Percentiles rank a stretch among this genome's conserved stretches.
These are phyloP conservation scores for Aphelinus certus DNA, from an alignment of 1,140 invertebrate genomes.

Conservation along the genomic window DNA sequence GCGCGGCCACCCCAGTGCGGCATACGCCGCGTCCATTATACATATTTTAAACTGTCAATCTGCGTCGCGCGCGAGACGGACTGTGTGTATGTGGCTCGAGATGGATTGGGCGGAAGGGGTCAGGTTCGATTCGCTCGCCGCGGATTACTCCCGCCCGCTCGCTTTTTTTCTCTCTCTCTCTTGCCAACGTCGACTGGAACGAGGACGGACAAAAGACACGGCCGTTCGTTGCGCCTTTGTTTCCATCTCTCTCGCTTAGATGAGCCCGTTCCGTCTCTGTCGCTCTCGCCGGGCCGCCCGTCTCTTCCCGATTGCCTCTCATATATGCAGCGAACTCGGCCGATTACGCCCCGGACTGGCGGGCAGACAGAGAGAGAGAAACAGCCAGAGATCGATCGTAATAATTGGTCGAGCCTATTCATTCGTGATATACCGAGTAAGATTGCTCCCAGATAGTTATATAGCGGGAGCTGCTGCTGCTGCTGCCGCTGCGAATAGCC, in stretches of 20 bases:
- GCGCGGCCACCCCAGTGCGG: constrained; percentile 32
- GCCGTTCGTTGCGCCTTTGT: constrained; percentile 1
- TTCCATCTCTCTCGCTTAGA: constrained; percentile 3
- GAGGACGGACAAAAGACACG: constrained; percentile 48
- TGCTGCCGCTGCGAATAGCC: not conserved
- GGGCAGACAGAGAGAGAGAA: constrained; percentile 4
- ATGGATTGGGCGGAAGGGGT: constrained; percentile 58
- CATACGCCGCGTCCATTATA: constrained; percentile 59
- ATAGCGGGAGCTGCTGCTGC: not conserved
- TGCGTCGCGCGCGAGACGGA: constrained; percentile 49
- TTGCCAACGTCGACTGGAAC: constrained; percentile 43
- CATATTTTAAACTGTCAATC: constrained; percentile 68
- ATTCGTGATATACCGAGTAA: constrained; percentile 35
- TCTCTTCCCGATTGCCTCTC: constrained; percentile 26
- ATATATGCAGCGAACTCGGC: constrained; percentile 8
- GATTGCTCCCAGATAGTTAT: constrained; percentile 33
- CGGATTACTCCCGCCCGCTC: constrained; percentile 48
- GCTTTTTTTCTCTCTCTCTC: constrained; percentile 14
- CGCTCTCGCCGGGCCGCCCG: not conserved
- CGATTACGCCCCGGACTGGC: constrained; percentile 17
- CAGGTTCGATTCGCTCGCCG: constrained; percentile 33
- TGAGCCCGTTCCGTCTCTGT: not conserved
- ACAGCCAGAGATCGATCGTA: constrained; percentile 24
- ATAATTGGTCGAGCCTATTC: constrained; percentile 39
- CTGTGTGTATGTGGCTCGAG: not conserved